phyloP scores from a whole-genome alignment of 2,797 vertebrate species.

The Menidia menidia region DNA sequence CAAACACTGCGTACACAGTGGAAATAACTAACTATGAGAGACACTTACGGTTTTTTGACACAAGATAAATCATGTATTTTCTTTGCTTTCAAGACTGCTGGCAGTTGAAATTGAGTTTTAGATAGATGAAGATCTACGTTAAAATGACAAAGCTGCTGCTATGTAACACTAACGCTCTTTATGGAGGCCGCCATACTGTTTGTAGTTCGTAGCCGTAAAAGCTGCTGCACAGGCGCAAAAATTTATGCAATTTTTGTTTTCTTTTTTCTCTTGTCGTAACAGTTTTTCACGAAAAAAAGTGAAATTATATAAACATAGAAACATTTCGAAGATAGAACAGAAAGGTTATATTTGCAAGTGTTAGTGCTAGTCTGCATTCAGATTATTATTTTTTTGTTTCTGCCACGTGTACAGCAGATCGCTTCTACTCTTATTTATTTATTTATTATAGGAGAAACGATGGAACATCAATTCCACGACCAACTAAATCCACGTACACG shows the following conservation, averaged over 20 bases:
- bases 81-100: neutral
- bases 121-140: neutral
- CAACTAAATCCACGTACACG: constrained; percentile 44
- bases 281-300: neutral
- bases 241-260: constrained; percentile 11
- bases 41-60: constrained; percentile 44
- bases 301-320: neutral
- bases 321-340: rapidly evolving
- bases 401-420: constrained; percentile 70
- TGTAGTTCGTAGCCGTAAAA: constrained; percentile 62
- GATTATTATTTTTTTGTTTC: neutral
- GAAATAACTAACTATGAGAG: neutral
- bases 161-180: constrained; percentile 20
- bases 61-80: neutral
- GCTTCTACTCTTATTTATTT: neutral
- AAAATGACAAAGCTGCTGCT: constrained; percentile 7
- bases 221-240: constrained; percentile 34
- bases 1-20: neutral
- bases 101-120: neutral
- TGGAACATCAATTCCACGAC: neutral
- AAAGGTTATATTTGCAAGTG: neutral
- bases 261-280: neutral
- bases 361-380: neutral
- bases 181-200: constrained; percentile 73
- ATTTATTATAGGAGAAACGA: neutral